phyloP scores from a whole-genome alignment of 2,113 vertebrate genomes.

The Cryptomyrus ogoouensis region DNA sequence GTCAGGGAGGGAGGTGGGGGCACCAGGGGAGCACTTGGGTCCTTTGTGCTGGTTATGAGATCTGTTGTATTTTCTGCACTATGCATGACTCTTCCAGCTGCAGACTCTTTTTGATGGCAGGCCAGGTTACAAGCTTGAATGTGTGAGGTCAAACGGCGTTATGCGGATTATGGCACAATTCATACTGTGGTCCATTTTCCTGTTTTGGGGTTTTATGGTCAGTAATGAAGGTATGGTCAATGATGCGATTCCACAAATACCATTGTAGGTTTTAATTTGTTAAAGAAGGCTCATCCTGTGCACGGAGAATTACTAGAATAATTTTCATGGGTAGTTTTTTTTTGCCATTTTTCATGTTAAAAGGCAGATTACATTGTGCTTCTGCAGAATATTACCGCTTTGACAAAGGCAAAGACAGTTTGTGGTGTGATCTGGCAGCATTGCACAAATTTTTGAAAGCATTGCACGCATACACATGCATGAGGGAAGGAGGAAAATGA shows the following conservation, averaged over 20 bases:
- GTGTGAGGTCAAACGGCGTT: not conserved
- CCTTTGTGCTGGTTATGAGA: not conserved
- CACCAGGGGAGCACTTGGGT: not conserved
- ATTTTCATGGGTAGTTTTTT: not conserved
- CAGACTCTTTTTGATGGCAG: not conserved
- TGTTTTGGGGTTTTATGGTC: not conserved
- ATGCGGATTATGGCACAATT: not conserved
- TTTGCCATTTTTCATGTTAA: conserved; percentile 51
- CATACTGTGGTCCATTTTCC: not conserved
- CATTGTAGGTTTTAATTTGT: not conserved
- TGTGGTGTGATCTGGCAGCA: conserved; percentile 51
- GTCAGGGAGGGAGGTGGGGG: not conserved
- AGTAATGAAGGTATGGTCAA: not conserved
- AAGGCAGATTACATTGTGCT: conserved; percentile 73
- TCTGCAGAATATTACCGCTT: conserved; percentile 76
- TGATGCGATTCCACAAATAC: not conserved
- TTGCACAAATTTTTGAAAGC: conserved; percentile 37
- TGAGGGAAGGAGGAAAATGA: conserved; percentile 36
- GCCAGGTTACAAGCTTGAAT: not conserved
- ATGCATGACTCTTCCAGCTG: conserved; percentile 6
- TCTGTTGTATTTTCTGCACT: not conserved
- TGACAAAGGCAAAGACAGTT: conserved; percentile 67
- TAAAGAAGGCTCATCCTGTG: not conserved
- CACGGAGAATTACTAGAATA: not conserved
- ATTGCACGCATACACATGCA: conserved; percentile 14